A percentile compares a stretch with the other conserved stretches of the same genome.
These are phyloP conservation scores for Galerucella nymphaeae DNA, from an alignment of 2,888 invertebrate species.

Conservation along the genomic window DNA sequence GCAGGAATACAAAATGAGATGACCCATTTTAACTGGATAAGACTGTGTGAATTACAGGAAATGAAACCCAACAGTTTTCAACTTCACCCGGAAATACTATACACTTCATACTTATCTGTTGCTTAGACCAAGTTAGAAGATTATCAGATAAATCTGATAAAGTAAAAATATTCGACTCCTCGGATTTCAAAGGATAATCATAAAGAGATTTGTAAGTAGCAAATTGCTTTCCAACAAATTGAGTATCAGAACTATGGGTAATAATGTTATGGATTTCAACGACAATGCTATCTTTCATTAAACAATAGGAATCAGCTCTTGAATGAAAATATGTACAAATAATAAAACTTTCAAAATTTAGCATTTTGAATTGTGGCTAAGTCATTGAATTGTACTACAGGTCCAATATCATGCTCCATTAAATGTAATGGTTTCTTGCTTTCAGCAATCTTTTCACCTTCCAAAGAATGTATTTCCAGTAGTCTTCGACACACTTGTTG, in stretches of 20 bases:
- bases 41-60: constrained; percentile 6
- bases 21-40: not conserved
- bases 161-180: constrained; percentile 4
- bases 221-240: constrained; percentile 11
- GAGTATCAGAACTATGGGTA: constrained; percentile 5
- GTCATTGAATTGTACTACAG: constrained; percentile 8
- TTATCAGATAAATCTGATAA: constrained; percentile 8
- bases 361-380: constrained; percentile 3
- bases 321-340: constrained; percentile 5
- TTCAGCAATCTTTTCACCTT: not conserved
- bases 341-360: not conserved
- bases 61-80: not conserved
- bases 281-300: constrained; percentile 4
- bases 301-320: constrained; percentile 7
- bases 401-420: constrained; percentile 10
- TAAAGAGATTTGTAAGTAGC: constrained; percentile 11
- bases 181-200: constrained; percentile 10
- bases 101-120: constrained; percentile 14
- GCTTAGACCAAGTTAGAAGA: not conserved
- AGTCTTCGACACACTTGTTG: too few relatives aligned
- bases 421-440: constrained; percentile 8
- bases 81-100: constrained; percentile 7
- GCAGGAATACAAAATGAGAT: too few relatives aligned
- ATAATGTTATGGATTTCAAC: constrained; percentile 11
- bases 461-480: too few relatives aligned